Evolutionary conservation across 1,140 invertebrate genomes (phyloP), one percentile per base, ranked within the genome.

Genomic region (Drosophila elegans): DNA sequence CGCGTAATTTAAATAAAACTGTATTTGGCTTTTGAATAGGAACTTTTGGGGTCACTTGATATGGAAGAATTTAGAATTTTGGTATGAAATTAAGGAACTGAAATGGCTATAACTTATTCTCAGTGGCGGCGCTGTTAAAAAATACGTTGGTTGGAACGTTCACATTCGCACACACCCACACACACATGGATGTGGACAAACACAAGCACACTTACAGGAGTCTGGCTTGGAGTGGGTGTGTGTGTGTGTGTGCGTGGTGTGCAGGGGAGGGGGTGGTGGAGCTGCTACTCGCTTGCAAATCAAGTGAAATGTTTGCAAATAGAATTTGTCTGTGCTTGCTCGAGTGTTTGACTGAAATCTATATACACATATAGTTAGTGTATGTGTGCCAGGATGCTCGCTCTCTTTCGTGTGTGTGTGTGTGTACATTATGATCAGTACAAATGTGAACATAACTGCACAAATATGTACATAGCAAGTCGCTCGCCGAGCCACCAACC

Each of bases 231-330:
- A 62, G 67, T 29, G 59, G 13, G 45, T 29, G 34, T 16, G 10
- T 27, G 41, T 25, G 45, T 36, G 34, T 16, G 10, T 27, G 41
- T 25, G 45, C 27, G 39, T 38, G 32, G 1, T 21, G 29, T 34
- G 25, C n/a, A 25, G 52, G 16, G 34, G 21, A 16, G 12, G 42
- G 41, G 44, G 54, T 34, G 55, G 45, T 27, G 55, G 55, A 60
- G 16, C 57, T 80, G 85, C 85, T 84, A 90, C 85, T 91, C 86
- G 80, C 86, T 91, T 91, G 90, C 85, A 91, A 91, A 91, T 91
- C 90, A 91, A 91, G 90, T 91, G 90, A 91, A 91, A 91, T 91
- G 90, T 91, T 91, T 91, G 80, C 90, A 91, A 91, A 91, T 91
- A 91, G 90, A 91, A 91, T 91, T 91, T 91, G 90, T 91, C 90